Base-by-base conservation (phyloP, 2,113 vertebrate genomes). In the Boulengeromyrus knoepffleri region DNA sequence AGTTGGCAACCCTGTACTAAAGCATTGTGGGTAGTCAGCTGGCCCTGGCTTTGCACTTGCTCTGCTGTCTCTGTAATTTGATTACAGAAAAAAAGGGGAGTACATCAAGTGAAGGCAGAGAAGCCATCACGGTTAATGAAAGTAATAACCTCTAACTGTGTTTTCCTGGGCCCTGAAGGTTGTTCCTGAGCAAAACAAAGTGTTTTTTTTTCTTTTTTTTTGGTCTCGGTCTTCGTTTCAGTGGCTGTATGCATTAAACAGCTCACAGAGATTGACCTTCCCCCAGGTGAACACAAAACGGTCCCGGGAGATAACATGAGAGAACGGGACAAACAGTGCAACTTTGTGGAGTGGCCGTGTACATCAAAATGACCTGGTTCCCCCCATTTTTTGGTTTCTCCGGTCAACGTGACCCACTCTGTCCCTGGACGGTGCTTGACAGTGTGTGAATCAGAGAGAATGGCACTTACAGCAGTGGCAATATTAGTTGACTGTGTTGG, bases 121-220 rank as follows among this genome's bases (percentile, higher is more conserved):
- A 49, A 46, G 45, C 39, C 13, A 49, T 56, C 5, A 21, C 47
- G n/a, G 42, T 85, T 15, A 62, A 8, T 85, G 89, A 42, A 86
- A 47, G 47, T 84, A 88, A 77, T 88, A 46, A 74, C 24, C 39
- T 49, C 66, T 89, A 56, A 80, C n/a, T 88, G 45, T n/a, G n/a
- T 88, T 27, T 74, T 39, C 42, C 56, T 46, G 45, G 46, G 46
- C 27, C 45, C 27, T 31, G 58, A 66, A 88, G 70, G 47, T 39
- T 52, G n/a, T 85, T 85, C 83, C 39, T 47, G 1, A 85, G 83
- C 45, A 85, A 80, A 80, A 80, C 74, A 80, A 80, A 80, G 74
- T 42, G 74, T 1, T 77, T 77, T 80, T 77, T 36, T 9, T 62
- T 6, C 1, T 36, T 74, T 74, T 70, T 39, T 13, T 70, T 80